Evolutionary conservation across 2,888 invertebrate species (phyloP).

Genomic region (Sisyra terminalis): DNA sequence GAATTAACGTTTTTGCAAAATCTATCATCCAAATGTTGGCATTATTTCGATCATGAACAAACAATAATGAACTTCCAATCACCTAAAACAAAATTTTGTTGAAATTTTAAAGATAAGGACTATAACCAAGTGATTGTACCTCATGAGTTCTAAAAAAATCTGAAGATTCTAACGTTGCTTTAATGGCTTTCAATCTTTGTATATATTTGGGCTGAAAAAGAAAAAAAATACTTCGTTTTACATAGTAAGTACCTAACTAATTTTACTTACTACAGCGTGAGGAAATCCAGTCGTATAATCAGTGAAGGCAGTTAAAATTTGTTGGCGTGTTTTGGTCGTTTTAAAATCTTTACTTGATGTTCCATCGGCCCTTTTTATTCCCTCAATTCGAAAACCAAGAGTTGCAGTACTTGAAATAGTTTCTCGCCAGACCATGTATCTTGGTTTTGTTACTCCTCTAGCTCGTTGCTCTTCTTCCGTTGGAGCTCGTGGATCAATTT

Average conservation of each 20-base stretch:
- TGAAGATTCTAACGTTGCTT: slow-evolving; percentile 67
- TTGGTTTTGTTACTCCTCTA: slow-evolving; percentile 85
- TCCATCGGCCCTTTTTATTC: slow-evolving; percentile 76
- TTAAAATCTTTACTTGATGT: slow-evolving; percentile 91
- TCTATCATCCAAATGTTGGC: slow-evolving; percentile 95
- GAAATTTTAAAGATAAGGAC: neutral
- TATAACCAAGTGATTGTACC: slow-evolving; percentile 21
- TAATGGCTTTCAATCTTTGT: slow-evolving; percentile 69
- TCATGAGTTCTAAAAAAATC: slow-evolving; percentile 86
- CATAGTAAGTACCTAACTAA: slow-evolving; percentile 4
- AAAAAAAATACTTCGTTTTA: slow-evolving; percentile 30
- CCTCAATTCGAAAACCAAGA: slow-evolving; percentile 92
- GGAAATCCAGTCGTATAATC: slow-evolving; percentile 69
- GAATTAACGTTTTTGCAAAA: slow-evolving; percentile 84
- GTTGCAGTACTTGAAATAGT: slow-evolving; percentile 95
- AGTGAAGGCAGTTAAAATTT: slow-evolving; percentile 62
- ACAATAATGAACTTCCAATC: slow-evolving; percentile 84
- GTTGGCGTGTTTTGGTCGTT: slow-evolving; percentile 72
- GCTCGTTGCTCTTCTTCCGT: slow-evolving; percentile 77
- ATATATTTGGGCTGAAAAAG: slow-evolving; percentile 61
- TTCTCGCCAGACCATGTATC: slow-evolving; percentile 93
- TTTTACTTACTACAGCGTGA: slow-evolving; percentile 53
- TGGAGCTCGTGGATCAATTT: slow-evolving; percentile 78
- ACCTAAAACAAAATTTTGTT: slow-evolving; percentile 32
- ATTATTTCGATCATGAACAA: slow-evolving; percentile 79